These are phyloP conservation scores for Eubasilissa regina DNA, from an alignment of 1,140 invertebrate species.

Conservation along the genomic window DNA sequence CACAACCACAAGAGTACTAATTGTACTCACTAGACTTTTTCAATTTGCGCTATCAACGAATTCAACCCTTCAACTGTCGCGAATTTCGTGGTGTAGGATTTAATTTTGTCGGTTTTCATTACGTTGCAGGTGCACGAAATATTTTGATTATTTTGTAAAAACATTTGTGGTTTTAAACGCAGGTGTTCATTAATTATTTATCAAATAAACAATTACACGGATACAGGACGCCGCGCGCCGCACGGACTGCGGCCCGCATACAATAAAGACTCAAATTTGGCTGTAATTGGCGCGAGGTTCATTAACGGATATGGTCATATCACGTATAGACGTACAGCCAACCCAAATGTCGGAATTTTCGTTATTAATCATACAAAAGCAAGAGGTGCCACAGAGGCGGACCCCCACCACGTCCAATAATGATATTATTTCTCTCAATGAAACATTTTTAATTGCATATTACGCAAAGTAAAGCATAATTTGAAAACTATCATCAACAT, in stretches of 20 bases:
- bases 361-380: constrained; percentile 33
- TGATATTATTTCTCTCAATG: no score
- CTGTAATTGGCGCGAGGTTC: constrained; percentile 34
- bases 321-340: constrained; percentile 13
- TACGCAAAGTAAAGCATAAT: no score
- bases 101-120: no score
- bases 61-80: no score
- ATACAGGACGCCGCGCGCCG: not conserved
- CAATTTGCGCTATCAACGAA: no score
- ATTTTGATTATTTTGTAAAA: no score
- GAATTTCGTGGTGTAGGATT: no score
- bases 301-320: constrained; percentile 36
- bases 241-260: constrained; percentile 2
- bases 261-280: constrained; percentile 19
- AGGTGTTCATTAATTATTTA: constrained; percentile 19
- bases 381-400: not conserved
- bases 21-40: no score
- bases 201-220: not conserved
- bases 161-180: not conserved
- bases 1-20: no score
- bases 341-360: not conserved
- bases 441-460: no score
- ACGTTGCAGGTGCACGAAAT: no score
- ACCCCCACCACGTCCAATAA: not conserved
- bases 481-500: no score